These are phyloP conservation scores for Brachypterus glaber DNA, from an alignment of 2,888 invertebrate species.

Conservation along the genomic window DNA sequence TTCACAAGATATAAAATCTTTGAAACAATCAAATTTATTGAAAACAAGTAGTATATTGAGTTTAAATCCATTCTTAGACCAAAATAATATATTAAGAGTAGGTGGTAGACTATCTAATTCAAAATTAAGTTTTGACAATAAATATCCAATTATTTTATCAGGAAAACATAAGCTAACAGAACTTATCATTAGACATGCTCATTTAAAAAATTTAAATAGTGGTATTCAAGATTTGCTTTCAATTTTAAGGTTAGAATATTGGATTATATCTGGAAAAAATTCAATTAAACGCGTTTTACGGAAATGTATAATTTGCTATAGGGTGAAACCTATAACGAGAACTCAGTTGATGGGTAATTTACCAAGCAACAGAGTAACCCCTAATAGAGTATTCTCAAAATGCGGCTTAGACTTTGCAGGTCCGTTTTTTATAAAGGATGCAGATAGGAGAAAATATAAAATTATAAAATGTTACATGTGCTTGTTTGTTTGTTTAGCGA, in stretches of 20 bases:
- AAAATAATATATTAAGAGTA: constrained; percentile 7
- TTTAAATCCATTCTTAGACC: constrained; percentile 9
- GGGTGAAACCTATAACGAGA: no score
- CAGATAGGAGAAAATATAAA: constrained; percentile 1
- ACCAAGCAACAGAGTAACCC: constrained; percentile 1
- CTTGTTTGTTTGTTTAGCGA: constrained; percentile 9
- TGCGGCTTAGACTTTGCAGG: no score
- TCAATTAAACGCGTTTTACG: constrained; percentile 5
- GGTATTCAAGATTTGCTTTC: constrained; percentile 8
- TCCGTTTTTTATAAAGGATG: no score
- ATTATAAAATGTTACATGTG: constrained; percentile 5
- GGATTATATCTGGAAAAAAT: constrained; percentile 9
- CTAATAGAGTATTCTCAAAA: constrained; percentile 5
- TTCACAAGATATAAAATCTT: constrained; percentile 4
- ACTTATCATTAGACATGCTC: constrained; percentile 6
- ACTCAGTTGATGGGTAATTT: no score
- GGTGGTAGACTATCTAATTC: constrained; percentile 6
- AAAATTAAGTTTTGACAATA: constrained; percentile 3
- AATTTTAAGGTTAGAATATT: constrained; percentile 9
- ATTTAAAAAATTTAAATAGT: constrained; percentile 7
- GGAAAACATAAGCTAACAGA: constrained; percentile 5
- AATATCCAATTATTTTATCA: constrained; percentile 8
- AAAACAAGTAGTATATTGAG: constrained; percentile 4
- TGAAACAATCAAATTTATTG: background rate
- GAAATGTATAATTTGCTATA: constrained; percentile 10